phyloP scores from a whole-genome alignment of 2,113 vertebrate species.

The Hydropotes inermis region DNA sequence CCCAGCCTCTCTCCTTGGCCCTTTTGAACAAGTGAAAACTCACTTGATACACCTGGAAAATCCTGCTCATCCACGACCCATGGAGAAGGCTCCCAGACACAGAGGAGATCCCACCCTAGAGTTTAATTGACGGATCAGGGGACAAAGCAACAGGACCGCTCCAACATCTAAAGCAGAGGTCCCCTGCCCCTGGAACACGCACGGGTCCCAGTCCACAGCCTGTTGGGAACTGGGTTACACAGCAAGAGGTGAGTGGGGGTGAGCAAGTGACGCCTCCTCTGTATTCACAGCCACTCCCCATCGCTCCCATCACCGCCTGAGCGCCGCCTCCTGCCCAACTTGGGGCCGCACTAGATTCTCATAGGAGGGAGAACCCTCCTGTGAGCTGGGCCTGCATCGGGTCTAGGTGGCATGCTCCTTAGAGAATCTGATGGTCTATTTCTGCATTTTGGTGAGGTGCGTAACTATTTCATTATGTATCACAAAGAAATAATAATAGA shows the following conservation, averaged over 20 bases:
- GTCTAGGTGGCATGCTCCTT: not conserved
- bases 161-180: not conserved
- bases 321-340: accelerated
- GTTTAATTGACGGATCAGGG: not conserved
- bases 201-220: not conserved
- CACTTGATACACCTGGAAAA: not conserved
- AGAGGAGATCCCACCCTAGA: not conserved
- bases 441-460: not conserved
- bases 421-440: not conserved
- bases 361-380: not conserved
- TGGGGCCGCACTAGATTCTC: not conserved
- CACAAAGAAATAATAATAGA: not conserved
- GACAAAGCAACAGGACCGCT: not conserved
- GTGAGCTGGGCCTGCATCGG: accelerated
- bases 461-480: not conserved
- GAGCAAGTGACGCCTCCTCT: not conserved
- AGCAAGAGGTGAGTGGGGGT: not conserved
- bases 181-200: not conserved
- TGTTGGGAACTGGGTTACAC: not conserved
- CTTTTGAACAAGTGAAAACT: not conserved
- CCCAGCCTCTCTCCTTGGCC: not conserved
- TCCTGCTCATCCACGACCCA: not conserved
- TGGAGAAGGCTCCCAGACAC: not conserved
- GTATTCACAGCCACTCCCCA: not conserved
- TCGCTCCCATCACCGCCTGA: accelerated